Evolutionary conservation across 2,888 invertebrate species (phyloP).

Genomic region (Drosophila tanythrix): DNA sequence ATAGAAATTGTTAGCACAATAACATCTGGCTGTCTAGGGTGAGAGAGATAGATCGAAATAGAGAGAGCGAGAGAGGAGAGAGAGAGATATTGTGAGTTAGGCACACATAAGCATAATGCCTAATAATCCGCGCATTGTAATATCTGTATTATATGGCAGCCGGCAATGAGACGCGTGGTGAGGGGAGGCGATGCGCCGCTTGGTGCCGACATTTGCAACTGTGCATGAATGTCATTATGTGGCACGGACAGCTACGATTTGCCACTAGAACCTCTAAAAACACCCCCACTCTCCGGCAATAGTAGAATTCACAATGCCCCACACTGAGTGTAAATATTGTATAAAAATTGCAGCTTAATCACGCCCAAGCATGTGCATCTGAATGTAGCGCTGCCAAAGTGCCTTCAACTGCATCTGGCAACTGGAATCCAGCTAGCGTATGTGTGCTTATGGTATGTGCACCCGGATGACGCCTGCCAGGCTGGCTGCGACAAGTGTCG

Average conservation of each 20-base stretch:
- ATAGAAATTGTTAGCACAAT: conserved; percentile 77
- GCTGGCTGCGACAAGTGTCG: conserved; percentile 62
- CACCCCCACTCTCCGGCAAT: not conserved
- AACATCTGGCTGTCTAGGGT: conserved; percentile 10
- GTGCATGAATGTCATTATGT: conserved; percentile 72
- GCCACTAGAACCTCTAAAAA: not conserved
- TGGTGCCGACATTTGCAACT: conserved; percentile 60
- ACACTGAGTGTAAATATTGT: conserved; percentile 65
- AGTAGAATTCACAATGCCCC: conserved; percentile 26
- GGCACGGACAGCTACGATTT: conserved; percentile 39
- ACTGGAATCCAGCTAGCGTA: conserved; percentile 19
- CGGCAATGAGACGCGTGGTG: conserved; percentile 33
- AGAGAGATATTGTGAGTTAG: conserved; percentile 1
- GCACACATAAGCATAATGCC: conserved; percentile 66
- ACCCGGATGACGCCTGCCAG: conserved; percentile 69
- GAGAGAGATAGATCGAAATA: conserved; percentile 7
- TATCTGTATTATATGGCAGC: conserved; percentile 71
- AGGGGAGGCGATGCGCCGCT: conserved; percentile 22
- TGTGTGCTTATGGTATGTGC: conserved; percentile 52
- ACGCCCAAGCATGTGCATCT: conserved; percentile 60
- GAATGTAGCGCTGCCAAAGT: conserved; percentile 68
- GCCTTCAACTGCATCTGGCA: conserved; percentile 60
- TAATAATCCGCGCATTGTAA: conserved; percentile 79
- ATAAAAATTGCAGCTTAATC: conserved; percentile 79
- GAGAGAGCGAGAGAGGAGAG: conserved; percentile 9